phyloP scores from a whole-genome alignment of 2,113 vertebrate genomes.

The Dermatemys mawii region DNA sequence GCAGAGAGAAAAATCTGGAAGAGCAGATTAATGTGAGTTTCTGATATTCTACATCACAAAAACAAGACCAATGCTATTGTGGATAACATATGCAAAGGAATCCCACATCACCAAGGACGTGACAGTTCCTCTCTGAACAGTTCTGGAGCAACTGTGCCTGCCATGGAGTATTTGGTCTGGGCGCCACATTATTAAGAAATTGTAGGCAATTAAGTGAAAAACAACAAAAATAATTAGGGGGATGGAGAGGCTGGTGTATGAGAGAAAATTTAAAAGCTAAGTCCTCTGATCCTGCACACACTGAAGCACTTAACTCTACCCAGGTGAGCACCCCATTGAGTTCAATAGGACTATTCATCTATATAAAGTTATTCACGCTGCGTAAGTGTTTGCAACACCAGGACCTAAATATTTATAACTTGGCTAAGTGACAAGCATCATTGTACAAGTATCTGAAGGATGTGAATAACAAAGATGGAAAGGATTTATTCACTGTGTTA shows the following conservation, averaged over 20 bases:
- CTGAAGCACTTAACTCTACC: not conserved
- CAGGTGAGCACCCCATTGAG: not conserved
- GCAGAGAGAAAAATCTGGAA: not conserved
- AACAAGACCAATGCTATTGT: not conserved
- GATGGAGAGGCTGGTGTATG: not conserved
- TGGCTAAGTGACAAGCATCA: not conserved
- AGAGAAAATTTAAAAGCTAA: not conserved
- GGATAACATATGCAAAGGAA: not conserved
- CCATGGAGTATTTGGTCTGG: not conserved
- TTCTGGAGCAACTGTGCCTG: not conserved
- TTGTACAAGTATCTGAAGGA: not conserved
- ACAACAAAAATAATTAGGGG: not conserved
- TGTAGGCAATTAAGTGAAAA: not conserved
- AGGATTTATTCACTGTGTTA: conserved; percentile 17
- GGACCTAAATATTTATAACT: not conserved
- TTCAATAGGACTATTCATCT: not conserved
- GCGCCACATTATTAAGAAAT: not conserved
- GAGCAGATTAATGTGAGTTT: not conserved
- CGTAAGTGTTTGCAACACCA: not conserved
- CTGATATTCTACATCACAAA: not conserved
- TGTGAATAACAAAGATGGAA: not conserved
- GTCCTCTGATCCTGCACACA: not conserved
- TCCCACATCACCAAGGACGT: not conserved
- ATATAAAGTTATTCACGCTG: not conserved
- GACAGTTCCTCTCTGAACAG: not conserved